Evolutionary conservation across 2,113 vertebrate species (phyloP).

Genomic region (Daboia siamensis): DNA sequence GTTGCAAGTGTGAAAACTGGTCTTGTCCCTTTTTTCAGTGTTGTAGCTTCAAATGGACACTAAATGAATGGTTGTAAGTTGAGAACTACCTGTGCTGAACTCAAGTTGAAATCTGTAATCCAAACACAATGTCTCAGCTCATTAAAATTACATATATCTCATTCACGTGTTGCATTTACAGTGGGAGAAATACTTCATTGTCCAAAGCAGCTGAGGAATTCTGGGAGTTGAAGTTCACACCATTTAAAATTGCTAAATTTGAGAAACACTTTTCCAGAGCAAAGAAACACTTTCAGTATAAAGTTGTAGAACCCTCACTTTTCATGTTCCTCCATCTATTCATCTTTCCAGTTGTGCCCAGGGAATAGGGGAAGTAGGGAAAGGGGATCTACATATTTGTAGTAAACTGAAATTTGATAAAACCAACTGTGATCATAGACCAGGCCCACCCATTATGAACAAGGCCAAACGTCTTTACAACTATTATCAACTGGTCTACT

Average conservation of each 20-base stretch:
- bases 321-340: background rate
- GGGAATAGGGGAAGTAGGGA: background rate
- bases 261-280: background rate
- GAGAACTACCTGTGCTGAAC: background rate
- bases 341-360: background rate
- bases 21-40: too few relatives aligned
- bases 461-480: background rate
- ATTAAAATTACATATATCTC: background rate
- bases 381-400: background rate
- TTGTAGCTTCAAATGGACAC: too few relatives aligned
- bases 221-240: background rate
- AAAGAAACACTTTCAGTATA: background rate
- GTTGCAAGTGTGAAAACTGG: too few relatives aligned
- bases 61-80: background rate
- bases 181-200: background rate
- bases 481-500: background rate
- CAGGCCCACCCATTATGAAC: background rate
- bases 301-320: background rate
- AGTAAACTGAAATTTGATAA: background rate
- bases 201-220: background rate
- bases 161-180: background rate
- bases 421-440: background rate
- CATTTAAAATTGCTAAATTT: background rate
- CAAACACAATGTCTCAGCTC: background rate
- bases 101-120: background rate